Evolutionary conservation across 2,888 invertebrate species (phyloP).

Genomic region (Frankliniella fusca): DNA sequence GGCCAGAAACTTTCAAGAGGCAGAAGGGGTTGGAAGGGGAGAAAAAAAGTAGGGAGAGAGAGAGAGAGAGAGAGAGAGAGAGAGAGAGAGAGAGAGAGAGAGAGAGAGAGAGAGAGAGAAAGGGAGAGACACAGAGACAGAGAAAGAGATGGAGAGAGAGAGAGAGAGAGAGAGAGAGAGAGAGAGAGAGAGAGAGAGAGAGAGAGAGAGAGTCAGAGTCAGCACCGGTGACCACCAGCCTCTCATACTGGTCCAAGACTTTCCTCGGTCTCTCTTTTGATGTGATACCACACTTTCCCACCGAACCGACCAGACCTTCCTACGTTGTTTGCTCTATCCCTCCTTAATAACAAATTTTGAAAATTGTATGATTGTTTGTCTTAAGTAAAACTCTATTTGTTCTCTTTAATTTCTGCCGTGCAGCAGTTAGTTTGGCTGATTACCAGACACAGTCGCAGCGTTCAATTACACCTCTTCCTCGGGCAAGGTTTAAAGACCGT

Average conservation of each 20-base stretch:
- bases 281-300: neutral
- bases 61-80: conserved; percentile 18
- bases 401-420: too few species aligned
- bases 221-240: neutral
- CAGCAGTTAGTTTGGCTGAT: too few species aligned
- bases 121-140: neutral
- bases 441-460: too few species aligned
- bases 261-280: neutral
- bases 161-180: neutral
- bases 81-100: conserved; percentile 11
- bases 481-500: too few species aligned
- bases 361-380: too few species aligned
- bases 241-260: too few species aligned
- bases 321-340: neutral
- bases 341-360: neutral
- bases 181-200: conserved; percentile 1
- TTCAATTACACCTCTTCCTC: too few species aligned
- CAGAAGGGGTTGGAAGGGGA: neutral
- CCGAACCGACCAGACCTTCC: neutral
- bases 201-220: neutral
- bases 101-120: conserved; percentile 15
- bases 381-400: too few species aligned
- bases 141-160: neutral
- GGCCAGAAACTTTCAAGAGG: neutral
- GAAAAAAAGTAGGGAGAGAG: neutral